These are phyloP conservation scores for Emydura subglobosa DNA, from an alignment of 2,113 vertebrate species.

Conservation along the genomic window DNA sequence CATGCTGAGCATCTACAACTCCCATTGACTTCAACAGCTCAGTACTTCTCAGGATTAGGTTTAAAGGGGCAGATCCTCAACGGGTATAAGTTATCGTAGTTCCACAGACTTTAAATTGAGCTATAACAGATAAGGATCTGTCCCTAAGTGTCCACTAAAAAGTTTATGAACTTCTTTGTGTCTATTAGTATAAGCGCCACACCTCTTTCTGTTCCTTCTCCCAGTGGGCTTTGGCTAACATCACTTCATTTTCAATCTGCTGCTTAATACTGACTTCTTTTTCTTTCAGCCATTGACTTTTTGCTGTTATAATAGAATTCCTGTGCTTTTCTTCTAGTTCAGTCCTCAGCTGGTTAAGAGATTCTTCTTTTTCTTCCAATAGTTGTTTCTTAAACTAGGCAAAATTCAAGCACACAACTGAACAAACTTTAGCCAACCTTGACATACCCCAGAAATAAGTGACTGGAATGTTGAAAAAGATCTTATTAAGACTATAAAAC, in stretches of 20 bases:
- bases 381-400: slow-evolving; percentile 77
- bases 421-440: not conserved
- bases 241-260: slow-evolving; percentile 77
- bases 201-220: slow-evolving; percentile 84
- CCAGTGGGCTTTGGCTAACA: slow-evolving; percentile 76
- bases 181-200: not conserved
- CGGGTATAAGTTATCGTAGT: not conserved
- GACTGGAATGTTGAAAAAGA: not conserved
- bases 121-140: not conserved
- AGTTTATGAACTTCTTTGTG: not conserved
- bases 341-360: slow-evolving; percentile 78
- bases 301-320: slow-evolving; percentile 72
- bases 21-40: not conserved
- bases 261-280: slow-evolving; percentile 76
- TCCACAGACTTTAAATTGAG: not conserved
- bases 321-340: slow-evolving; percentile 83
- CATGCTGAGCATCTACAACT: not conserved
- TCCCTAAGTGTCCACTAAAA: not conserved
- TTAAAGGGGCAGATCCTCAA: not conserved
- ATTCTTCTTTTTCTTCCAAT: slow-evolving; percentile 75
- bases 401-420: slow-evolving; percentile 22
- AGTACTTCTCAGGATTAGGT: not conserved
- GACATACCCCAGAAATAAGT: not conserved
- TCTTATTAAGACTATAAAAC: rapidly evolving
- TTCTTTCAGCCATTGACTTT: slow-evolving; percentile 83